Conservation (phyloP, 2,113 vertebrate genomes). For the Leucopsar rothschildi region DNA sequence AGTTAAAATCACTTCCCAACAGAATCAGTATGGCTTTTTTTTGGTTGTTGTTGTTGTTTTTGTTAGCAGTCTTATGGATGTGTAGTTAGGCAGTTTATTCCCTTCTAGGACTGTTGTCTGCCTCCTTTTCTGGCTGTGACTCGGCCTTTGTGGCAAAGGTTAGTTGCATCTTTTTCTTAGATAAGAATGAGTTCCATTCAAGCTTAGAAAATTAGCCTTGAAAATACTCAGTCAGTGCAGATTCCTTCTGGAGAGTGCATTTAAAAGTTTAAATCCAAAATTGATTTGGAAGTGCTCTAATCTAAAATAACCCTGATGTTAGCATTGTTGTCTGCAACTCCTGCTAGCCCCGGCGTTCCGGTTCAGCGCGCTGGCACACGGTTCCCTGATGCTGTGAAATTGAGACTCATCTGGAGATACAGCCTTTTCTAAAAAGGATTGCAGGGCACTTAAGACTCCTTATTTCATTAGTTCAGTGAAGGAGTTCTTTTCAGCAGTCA, state of each 20-base stretch:
- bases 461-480: constrained; percentile 71
- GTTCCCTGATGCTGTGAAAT: constrained; percentile 79
- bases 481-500: constrained; percentile 32
- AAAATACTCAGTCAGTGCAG: constrained; percentile 53
- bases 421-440: constrained; percentile 64
- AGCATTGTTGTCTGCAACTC: constrained; percentile 70
- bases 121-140: neutral
- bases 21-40: neutral
- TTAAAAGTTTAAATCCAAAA: constrained; percentile 81
- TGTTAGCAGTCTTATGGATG: neutral
- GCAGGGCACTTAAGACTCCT: constrained; percentile 65
- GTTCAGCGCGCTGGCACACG: constrained; percentile 74
- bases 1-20: neutral
- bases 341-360: constrained; percentile 72
- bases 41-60: neutral
- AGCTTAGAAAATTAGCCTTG: constrained; percentile 61
- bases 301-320: constrained; percentile 76
- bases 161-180: constrained; percentile 15
- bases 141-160: constrained; percentile 9
- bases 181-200: constrained; percentile 18
- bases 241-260: constrained; percentile 69
- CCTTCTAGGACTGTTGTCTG: neutral
- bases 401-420: constrained; percentile 73
- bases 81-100: neutral
- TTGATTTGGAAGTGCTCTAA: constrained; percentile 80